Percentiles rank a stretch among this genome's conserved stretches.
Evolutionary conservation across 2,797 vertebrate species (phyloP).

Genomic region (Ptychadena robeensis): DNA sequence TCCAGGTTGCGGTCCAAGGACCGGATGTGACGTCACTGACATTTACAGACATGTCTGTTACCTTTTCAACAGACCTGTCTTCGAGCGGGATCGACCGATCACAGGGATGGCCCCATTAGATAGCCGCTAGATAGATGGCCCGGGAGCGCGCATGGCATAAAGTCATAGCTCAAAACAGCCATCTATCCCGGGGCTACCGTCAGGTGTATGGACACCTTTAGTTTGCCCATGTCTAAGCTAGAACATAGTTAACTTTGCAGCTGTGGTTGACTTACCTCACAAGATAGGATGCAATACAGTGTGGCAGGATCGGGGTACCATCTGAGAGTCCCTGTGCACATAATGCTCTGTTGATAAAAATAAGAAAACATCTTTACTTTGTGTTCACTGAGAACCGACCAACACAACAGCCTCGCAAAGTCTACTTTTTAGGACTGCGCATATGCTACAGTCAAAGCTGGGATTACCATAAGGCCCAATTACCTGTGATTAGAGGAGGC

Average conservation of each 20-base stretch:
- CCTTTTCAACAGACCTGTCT: no score
- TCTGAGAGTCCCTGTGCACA: slow-evolving; percentile 89
- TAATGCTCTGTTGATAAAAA: slow-evolving; percentile 78
- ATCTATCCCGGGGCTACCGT: no score
- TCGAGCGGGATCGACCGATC: no score
- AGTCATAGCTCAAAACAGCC: no score
- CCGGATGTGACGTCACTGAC: no score
- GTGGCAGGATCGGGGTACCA: slow-evolving; percentile 88
- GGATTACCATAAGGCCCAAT: not conserved
- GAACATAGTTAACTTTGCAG: not conserved
- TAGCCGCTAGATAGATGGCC: no score
- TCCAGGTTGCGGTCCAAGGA: no score
- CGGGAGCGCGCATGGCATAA: no score
- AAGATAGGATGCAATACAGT: slow-evolving; percentile 91
- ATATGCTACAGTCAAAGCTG: not conserved
- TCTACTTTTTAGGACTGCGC: not conserved
- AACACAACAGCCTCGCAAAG: not conserved
- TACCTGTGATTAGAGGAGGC: not conserved
- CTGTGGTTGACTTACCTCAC: slow-evolving; percentile 84
- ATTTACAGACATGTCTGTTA: no score
- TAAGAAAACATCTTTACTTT: not conserved
- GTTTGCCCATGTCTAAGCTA: no score
- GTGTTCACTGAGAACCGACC: not conserved
- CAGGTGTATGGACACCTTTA: no score
- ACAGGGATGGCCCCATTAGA: no score